Evolutionary conservation across 2,113 vertebrate species (phyloP), one percentile per base, ranked within the genome.

Genomic region (Brachyistius frenatus): DNA sequence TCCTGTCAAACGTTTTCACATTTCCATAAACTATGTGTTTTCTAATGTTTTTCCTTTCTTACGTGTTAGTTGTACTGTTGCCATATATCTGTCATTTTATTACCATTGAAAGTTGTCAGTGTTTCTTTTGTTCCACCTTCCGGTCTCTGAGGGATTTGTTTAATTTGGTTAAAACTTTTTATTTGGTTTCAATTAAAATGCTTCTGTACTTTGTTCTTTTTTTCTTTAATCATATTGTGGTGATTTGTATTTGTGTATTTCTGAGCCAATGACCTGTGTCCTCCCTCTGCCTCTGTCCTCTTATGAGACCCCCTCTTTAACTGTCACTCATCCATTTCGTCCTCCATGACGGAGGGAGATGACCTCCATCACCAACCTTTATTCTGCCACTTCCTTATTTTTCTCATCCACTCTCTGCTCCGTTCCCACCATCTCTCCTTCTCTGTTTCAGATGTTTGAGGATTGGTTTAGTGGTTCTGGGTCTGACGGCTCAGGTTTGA

Each of bases 401-500:
- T 16, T 30, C 1, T 47, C 76, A 23, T 53, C 41, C 14, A 41
- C 9, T 8, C 39, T 33, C 41, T 65, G 5, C 50, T 67, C 46
- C 68, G 11, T 44, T 56, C 65, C 76, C 37, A 16, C 50, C 1
- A 35, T 63, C 61, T 79, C 33, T 41, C 69, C 72, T 50, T 5
- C 55, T 82, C 55, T 91, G 56, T 92, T 94, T 53, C 91, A 91
- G 91, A 90, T 93, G 64, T 73, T 90, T 91, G 86, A 91, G 73
- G 92, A 92, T 88, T 90, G 78, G 88, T 92, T 92, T 93, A 94
- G 89, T 92, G 90, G 87, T 71, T 94, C 93, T 91, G 92, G 85
- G 50, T 33, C 80, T n/a, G 85, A 74, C 23, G 88, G 36, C 52
- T 92, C 90, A 75, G 89, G 77, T 84, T 70, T 85, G 70, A 84